Conservation (phyloP, 2,888 invertebrate genomes). For the Cataglyphis altisquamis region DNA sequence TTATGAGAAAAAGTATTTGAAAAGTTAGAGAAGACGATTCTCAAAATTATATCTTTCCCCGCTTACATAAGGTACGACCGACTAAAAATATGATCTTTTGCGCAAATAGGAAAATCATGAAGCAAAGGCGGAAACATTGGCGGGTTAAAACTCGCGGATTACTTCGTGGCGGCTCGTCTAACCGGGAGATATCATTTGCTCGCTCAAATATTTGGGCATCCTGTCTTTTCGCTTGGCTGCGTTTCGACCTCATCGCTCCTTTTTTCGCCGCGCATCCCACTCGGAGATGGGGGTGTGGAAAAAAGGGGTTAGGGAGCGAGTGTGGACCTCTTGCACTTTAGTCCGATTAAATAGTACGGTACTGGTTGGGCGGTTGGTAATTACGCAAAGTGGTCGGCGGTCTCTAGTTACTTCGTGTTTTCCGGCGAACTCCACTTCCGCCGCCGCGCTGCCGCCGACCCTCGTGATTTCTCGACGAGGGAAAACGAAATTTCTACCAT, state of each 20-base stretch:
- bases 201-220: constrained; percentile 74
- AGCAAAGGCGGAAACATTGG: constrained; percentile 35
- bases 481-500: constrained; percentile 65
- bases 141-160: constrained; percentile 39
- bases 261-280: constrained; percentile 38
- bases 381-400: constrained; percentile 82
- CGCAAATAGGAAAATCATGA: constrained; percentile 27
- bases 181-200: constrained; percentile 71
- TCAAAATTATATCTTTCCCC: constrained; percentile 26
- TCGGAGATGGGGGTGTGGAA: constrained; percentile 46
- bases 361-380: constrained; percentile 78
- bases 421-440: constrained; percentile 69
- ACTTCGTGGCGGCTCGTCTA: constrained; percentile 37
- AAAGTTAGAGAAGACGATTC: background rate
- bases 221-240: constrained; percentile 63
- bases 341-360: constrained; percentile 79
- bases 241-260: constrained; percentile 57
- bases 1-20: background rate
- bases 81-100: constrained; percentile 25
- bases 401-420: constrained; percentile 79
- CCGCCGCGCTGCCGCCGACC: background rate
- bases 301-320: constrained; percentile 57
- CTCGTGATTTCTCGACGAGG: constrained; percentile 64
- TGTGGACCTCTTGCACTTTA: constrained; percentile 76
- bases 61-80: constrained; percentile 1